Base-by-base conservation (phyloP, 2,113 vertebrate genomes). In the Dipodomys merriami region DNA sequence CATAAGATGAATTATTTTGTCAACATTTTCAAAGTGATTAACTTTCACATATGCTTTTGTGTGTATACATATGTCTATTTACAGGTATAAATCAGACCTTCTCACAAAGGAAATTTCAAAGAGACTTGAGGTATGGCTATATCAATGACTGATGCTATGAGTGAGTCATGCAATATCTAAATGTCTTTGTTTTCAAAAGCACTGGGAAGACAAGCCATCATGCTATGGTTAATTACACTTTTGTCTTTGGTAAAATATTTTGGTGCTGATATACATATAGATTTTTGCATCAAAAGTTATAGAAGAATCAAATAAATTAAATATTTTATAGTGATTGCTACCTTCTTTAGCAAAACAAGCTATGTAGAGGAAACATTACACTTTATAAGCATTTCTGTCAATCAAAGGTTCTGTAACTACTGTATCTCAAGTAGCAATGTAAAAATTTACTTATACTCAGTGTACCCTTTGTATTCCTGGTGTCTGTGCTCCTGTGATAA, bases 1-100 rank as follows among this genome's bases (percentile, higher is more conserved):
- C 22, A 82, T n/a, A 2, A 93, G 25, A 78, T 85, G 39, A 94
- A 86, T 94, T 92, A 86, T 84, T 88, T 91, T 77, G 49, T 49
- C 49, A 93, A 85, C 79, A 71, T 76, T 86, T 96, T 90, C 39
- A 83, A 91, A 95, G 80, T 88, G 86, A 93, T 67, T 77, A 90
- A 33, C 64, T 22, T 91, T 86, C 19, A 93, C 5, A 89, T 72
- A 84, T 29, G 22, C 49, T 84, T 27, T 29, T 88, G 49, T 88
- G 23, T 84, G 60, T 81, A 92, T 4, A 81, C 23, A 83, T 5
- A 13, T 23, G 90, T 33, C 95, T 83, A 91, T 30, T 72, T 46
- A 78, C 65, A 91, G 65, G n/a, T 91, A 84, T 86, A 96, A 77
- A 72, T n/a, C 18, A 93, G 69, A 94, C 6, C 13, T 78, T 39